A percentile compares a stretch with the other conserved stretches of the same genome.
These are phyloP conservation scores for Metacarcinus magister DNA, from an alignment of 2,888 invertebrate species.

Conservation along the genomic window DNA sequence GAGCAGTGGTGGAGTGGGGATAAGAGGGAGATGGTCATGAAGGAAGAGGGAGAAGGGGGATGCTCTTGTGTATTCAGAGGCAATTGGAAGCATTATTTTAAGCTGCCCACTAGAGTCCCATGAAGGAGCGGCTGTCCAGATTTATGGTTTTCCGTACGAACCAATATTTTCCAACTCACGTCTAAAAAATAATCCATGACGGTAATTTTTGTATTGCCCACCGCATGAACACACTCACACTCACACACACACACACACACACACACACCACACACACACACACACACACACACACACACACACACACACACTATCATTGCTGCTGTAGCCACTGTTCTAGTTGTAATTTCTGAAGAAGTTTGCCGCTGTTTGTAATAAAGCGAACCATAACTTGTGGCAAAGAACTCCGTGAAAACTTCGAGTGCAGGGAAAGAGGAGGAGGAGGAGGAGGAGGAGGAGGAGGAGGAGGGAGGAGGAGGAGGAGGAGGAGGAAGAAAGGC, in stretches of 20 bases:
- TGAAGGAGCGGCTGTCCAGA: neutral
- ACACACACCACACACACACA: neutral
- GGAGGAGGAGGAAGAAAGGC: neutral
- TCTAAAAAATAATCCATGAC: neutral
- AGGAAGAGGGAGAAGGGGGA: neutral
- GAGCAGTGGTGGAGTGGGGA: too few species aligned
- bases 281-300: neutral
- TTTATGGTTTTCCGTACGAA: neutral
- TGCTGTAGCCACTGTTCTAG: neutral
- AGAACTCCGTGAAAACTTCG: slow-evolving; percentile 34
- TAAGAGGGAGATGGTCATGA: neutral
- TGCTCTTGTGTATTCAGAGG: neutral
- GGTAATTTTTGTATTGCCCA: neutral
- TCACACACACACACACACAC: neutral
- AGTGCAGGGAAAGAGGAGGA: neutral
- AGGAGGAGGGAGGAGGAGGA: neutral
- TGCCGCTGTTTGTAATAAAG: slow-evolving; percentile 15
- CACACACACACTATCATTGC: neutral
- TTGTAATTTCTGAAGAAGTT: neutral
- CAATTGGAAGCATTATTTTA: neutral
- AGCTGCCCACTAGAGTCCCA: neutral
- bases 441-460: neutral
- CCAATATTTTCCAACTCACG: neutral
- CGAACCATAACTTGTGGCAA: slow-evolving; percentile 34
- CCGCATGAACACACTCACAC: neutral